Base-by-base conservation (phyloP, 2,888 invertebrate species). In the Orthonychiurus folsomi region DNA sequence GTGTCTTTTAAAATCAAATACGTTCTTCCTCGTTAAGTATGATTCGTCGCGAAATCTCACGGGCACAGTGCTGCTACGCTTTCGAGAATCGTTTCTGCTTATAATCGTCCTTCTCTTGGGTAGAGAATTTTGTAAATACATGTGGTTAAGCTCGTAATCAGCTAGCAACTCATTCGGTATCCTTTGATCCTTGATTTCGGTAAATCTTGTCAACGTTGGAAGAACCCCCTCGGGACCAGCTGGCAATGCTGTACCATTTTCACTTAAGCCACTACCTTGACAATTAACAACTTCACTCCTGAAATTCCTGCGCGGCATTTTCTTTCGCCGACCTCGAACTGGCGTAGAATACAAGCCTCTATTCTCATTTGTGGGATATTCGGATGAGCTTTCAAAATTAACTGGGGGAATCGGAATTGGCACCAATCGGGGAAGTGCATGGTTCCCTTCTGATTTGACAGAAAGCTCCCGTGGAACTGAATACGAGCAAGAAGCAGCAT, bases 41-140 rank as follows among this genome's bases (percentile, higher is more conserved):
- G 61, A 59, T 20, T 70, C 70, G 53, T 71, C 70, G 28, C 70
- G 62, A 61, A 62, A 71, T 24, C 70, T 62, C 9, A 59, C 66
- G n/a, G 70, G 70, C 23, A 71, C 67, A 5, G 63, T 57, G 56
- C 69, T 66, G 66, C 3, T 59, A 55, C 26, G 60, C 62, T 52
- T 62, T 37, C 28, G 52, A 53, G 57, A 21, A 15, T n/a, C 48
- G n/a, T 48, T 48, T n/a, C 48, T 48, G 48, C n/a, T n/a, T n/a
- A n/a, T n/a, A n/a, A n/a, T n/a, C n/a, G n/a, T n/a, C n/a, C n/a
- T n/a, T n/a, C n/a, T n/a, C n/a, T n/a, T n/a, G n/a, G n/a, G n/a
- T n/a, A n/a, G n/a, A n/a, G n/a, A n/a, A n/a, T n/a, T n/a, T n/a
- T n/a, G n/a, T n/a, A n/a, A n/a, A n/a, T n/a, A n/a, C n/a, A n/a